Base-by-base conservation (phyloP, 2,888 invertebrate species). In the Hirtodrosophila confusa region DNA sequence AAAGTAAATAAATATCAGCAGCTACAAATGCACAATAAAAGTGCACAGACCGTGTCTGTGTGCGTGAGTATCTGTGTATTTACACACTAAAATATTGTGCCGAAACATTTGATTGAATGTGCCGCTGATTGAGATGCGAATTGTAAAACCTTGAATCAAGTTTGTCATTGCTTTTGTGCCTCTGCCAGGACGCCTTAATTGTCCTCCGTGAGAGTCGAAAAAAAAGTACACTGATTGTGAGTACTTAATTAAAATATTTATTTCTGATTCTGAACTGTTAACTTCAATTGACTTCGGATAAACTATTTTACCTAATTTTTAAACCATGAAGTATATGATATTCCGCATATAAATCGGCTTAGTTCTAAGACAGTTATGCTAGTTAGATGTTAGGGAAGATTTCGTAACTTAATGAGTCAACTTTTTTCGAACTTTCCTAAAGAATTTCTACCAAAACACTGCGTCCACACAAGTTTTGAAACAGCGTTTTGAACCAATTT, bases 1-100 rank as follows among this genome's bases (percentile, higher is more conserved):
- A 79, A 64, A 78, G 80, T 80, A 80, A 85, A 82, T 80, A 82
- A 76, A 79, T 76, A 85, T 66, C 74, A 58, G 55, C 54, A 55
- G 61, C 65, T 47, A 69, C 75, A 75, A 75, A 45, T 62, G 75
- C 67, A 67, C 70, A 69, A 78, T 71, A 80, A 78, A 77, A 62
- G 54, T 50, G 33, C 51, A 63, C 37, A 40, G 39, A 54, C 33
- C 47, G 24, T 77, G 48, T 65, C 48, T 61, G 66, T 55, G 48
- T 58, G 56, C 58, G 39, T 57, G 33, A 65, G 44, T 67, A 50
- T 51, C 40, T 35, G 35, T 43, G 54, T 71, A 37, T 62, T 48
- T 60, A 49, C 58, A 51, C 58, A 54, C 56, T 61, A 61, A 69
- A 61, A 74, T 71, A 47, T 63, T 71, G 71, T 57, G 62, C 53